Base-by-base conservation (phyloP, 2,888 invertebrate genomes). In the Diplazon laetatorius region DNA sequence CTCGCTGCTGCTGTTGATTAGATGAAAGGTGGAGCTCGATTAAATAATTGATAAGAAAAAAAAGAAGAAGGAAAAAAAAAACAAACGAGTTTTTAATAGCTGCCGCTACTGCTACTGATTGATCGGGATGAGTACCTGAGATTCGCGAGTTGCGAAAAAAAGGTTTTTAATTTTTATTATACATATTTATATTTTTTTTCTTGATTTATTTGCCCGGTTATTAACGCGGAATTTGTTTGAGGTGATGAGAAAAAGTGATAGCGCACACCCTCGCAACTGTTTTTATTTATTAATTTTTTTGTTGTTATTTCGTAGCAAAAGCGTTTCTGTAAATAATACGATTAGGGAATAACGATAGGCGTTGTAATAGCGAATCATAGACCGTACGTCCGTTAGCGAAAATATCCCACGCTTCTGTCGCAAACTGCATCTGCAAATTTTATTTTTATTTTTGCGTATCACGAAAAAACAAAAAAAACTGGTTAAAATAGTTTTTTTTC, bases 1-100 rank as follows among this genome's bases (percentile, higher is more conserved):
- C 74, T 85, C 84, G 86, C 85, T 86, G 78, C 74, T 78, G 60
- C 70, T 78, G 85, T 86, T 89, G 78, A 85, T 80, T 86, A 88
- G 84, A 83, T 80, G 78, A 74, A 62, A 55, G 52, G 73, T 44
- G 70, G 37, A 70, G 30, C 60, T 63, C 66, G 70, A 46, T 76
- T 68, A 18, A 48, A 60, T 60, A 44, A 65, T n/a, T 37, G 14
- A 37, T 66, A 37, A 25, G 35, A 63, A 65, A 71, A 62, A 65
- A 62, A 72, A 66, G 44, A 8, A 57, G 10, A 62, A 62, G 57
- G 55, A 44, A 39, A 44, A 52, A 63, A 10, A 42, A 52, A 52
- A 14, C 16, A 37, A 35, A 57, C n/a, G n/a, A n/a, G n/a, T n/a
- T n/a, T n/a, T n/a, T n/a, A 39, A 59, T 57, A 39, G 39, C 18